Evolutionary conservation across 1,140 invertebrate genomes (phyloP).

Genomic region (Melanaphis sacchari): DNA sequence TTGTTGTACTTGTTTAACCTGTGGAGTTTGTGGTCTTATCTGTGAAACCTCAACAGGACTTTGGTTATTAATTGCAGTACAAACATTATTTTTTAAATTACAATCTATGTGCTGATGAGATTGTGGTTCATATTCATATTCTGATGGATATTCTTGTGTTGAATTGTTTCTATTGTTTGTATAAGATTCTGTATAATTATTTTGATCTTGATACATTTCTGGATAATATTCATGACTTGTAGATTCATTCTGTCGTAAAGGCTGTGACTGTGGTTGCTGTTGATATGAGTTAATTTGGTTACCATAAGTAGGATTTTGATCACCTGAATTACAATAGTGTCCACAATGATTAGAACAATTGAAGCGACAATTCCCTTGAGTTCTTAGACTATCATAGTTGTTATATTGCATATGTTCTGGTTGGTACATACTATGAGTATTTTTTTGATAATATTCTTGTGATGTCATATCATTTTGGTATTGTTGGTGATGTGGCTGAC

Average conservation of each 20-base stretch:
- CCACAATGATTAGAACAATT: constrained; percentile 57
- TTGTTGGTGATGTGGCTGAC: constrained; percentile 28
- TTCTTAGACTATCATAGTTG: constrained; percentile 51
- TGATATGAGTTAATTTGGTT: constrained; percentile 42
- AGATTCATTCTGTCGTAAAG: constrained; percentile 29
- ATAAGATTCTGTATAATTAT: constrained; percentile 39
- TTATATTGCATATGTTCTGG: constrained; percentile 44
- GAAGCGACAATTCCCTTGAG: constrained; percentile 26
- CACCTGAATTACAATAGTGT: constrained; percentile 40
- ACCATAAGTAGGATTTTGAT: constrained; percentile 46
- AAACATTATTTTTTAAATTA: constrained; percentile 39
- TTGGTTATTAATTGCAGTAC: background rate
- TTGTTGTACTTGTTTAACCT: constrained; percentile 59
- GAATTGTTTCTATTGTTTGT: background rate
- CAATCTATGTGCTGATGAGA: constrained; percentile 30
- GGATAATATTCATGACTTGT: constrained; percentile 36
- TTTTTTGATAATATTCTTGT: constrained; percentile 47
- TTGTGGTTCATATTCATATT: constrained; percentile 31
- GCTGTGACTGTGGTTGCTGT: constrained; percentile 36
- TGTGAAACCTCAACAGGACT: background rate
- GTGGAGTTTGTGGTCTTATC: background rate
- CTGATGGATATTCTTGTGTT: constrained; percentile 16
- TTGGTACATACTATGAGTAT: constrained; percentile 23
- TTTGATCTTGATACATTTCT: constrained; percentile 47
- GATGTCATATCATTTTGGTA: constrained; percentile 11